Evolutionary conservation across 2,113 vertebrate genomes (phyloP).

Genomic region (Zosterops lateralis): DNA sequence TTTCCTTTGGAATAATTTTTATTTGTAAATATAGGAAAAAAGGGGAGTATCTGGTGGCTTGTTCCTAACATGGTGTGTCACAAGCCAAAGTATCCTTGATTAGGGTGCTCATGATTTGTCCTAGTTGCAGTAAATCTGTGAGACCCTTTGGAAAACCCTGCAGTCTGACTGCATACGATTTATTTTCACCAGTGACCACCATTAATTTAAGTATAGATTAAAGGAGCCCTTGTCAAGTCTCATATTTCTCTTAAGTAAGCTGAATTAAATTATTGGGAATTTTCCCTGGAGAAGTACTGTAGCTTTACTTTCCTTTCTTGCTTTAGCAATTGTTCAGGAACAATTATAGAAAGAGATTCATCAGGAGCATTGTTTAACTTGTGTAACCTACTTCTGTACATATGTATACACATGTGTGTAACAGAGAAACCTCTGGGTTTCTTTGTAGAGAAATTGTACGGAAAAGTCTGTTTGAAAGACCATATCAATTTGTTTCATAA

Average conservation of each 20-base stretch:
- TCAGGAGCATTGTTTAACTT: background rate
- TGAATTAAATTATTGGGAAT: background rate
- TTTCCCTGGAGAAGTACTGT: background rate
- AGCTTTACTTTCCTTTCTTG: background rate
- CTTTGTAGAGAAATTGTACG: background rate
- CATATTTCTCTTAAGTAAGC: background rate
- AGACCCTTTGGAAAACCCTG: background rate
- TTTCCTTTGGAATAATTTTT: background rate
- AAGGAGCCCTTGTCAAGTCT: background rate
- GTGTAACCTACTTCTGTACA: background rate
- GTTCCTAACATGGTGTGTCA: accelerated
- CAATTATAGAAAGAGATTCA: background rate
- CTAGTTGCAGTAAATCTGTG: background rate
- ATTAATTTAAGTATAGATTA: background rate
- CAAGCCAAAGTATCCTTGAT: background rate
- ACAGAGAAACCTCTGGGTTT: background rate
- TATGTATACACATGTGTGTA: background rate
- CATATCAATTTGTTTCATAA: background rate
- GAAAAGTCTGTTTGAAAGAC: background rate
- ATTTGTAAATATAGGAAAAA: background rate
- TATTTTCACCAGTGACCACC: background rate
- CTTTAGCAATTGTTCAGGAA: background rate
- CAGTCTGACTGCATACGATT: background rate
- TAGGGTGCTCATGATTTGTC: background rate
- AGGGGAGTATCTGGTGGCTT: background rate